Evolutionary conservation across 2,888 invertebrate genomes (phyloP), one percentile per base, ranked within the genome.

Genomic region (Volucella zonaria): DNA sequence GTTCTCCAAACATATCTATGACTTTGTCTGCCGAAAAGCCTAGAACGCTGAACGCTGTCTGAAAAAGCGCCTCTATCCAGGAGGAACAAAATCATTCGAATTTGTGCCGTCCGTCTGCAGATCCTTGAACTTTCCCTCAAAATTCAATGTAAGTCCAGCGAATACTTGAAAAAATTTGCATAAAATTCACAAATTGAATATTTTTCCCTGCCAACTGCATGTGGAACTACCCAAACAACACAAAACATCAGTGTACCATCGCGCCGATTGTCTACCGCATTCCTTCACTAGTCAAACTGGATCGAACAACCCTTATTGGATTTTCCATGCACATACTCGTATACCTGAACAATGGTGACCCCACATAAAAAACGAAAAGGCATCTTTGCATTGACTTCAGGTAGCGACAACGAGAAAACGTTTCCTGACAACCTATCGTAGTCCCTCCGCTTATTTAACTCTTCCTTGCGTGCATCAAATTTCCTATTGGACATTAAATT

Each of bases 291-390:
- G 70, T 59, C 58, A 52, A 71, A 78, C 51, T 38, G 15, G 67
- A 73, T 70, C 45, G 66, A 67, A 75, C 59, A 73, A 47, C 61
- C 75, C 70, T 56, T 49, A 38, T 64, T 71, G 31, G 31, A n/a
- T 51, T 42, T 43, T 49, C 10, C 11, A 43, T 23, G 47, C 54
- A 64, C 77, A 70, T 58, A 56, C 18, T 18, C 49, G 70, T 12
- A 31, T 6, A 31, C 31, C 31, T 31, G 6, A 31, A 31, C 31
- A 31, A 31, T 31, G 12, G 23, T 0, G 10, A 61, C 52, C 10
- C n/a, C 3, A 18, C 47, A 43, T 56, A 64, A 23, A 8, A 10
- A 56, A 49, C 14, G 40, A 8, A 2, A 15, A 18, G 8, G 1
- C 2, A 54, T n/a, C 14, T 10, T 47, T 31, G 2, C 10, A 49